Conservation (phyloP, 2,797 vertebrate genomes). For the Choloepus didactylus region DNA sequence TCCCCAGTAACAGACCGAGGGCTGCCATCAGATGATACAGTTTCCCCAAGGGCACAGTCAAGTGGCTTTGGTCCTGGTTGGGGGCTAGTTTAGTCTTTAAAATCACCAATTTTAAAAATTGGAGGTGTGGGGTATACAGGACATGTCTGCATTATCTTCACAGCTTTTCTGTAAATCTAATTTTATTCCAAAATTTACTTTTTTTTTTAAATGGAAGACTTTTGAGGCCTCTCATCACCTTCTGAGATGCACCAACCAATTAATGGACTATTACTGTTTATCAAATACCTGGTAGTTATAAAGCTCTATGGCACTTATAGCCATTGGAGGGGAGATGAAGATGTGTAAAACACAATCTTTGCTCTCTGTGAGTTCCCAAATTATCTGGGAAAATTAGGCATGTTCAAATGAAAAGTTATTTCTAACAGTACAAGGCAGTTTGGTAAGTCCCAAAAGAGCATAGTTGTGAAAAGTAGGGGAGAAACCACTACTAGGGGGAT, state of each 20-base stretch:
- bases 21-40: not conserved
- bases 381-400: not conserved
- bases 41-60: not conserved
- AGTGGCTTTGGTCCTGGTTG: not conserved
- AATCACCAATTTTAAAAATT: not conserved
- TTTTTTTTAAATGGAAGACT: not conserved
- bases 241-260: not conserved
- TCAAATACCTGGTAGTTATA: not conserved
- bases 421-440: not conserved
- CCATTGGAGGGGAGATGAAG: no score
- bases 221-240: not conserved
- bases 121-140: not conserved
- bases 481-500: not conserved
- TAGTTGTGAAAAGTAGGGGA: no score
- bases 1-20: not conserved
- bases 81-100: not conserved
- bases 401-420: not conserved
- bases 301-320: not conserved
- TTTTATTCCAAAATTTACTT: not conserved
- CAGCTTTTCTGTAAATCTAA: slow-evolving; percentile 2
- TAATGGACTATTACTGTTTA: not conserved
- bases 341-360: accelerated
- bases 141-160: not conserved
- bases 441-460: not conserved
- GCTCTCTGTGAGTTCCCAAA: not conserved